Conservation (phyloP, 1,140 invertebrate genomes). For the Hypsibius dujardini region DNA sequence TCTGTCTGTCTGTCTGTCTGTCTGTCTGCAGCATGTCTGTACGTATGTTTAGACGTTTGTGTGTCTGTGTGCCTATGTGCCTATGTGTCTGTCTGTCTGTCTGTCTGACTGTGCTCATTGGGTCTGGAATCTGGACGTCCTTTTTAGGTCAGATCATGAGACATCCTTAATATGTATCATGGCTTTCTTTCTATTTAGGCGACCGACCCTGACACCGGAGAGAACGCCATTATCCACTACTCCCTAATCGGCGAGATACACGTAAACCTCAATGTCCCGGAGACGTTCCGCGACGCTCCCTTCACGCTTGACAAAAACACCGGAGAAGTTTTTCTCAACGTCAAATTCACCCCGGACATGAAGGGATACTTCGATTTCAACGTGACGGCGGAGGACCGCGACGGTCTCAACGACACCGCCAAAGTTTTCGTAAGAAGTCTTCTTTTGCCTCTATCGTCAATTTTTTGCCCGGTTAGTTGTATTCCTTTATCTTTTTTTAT, state of each 20-base stretch:
- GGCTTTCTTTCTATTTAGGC: constrained; percentile 40
- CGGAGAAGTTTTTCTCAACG: constrained; percentile 68
- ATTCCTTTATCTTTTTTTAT: too few relatives aligned
- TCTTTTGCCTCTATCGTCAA: constrained; percentile 14
- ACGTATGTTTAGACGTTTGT: too few relatives aligned
- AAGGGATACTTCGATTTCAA: constrained; percentile 88
- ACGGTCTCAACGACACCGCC: constrained; percentile 43
- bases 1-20: neutral
- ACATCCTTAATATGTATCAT: neutral
- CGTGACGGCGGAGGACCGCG: constrained; percentile 64
- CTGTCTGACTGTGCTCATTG: too few relatives aligned
- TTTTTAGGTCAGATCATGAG: too few relatives aligned
- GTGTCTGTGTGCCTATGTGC: too few relatives aligned
- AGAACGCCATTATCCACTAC: constrained; percentile 57
- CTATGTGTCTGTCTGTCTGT: too few relatives aligned
- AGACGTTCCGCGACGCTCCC: constrained; percentile 54
- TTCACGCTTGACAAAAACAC: constrained; percentile 61
- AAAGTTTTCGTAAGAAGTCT: constrained; percentile 30
- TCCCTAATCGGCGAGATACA: constrained; percentile 55
- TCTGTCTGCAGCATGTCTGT: neutral
- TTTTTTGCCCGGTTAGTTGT: too few relatives aligned
- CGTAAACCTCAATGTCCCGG: constrained; percentile 57
- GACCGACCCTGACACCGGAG: constrained; percentile 55
- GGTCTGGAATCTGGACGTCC: too few relatives aligned
- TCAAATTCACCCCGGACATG: constrained; percentile 85